Percentiles rank a stretch among this genome's conserved stretches.
Conservation (phyloP, 2,113 vertebrate genomes). For the Ophthalmolycus amberensis region DNA sequence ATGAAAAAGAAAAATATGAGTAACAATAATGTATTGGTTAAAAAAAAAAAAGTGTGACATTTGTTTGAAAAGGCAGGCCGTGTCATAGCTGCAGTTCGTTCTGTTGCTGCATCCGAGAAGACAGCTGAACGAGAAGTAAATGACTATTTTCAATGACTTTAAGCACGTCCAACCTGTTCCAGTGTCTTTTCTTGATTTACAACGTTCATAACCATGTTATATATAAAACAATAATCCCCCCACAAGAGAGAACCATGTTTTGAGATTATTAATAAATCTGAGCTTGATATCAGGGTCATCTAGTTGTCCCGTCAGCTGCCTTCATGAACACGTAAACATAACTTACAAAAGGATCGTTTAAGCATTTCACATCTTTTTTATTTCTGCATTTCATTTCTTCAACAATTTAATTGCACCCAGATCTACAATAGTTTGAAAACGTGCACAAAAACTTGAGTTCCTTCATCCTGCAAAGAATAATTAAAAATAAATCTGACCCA, state of each 20-base stretch:
- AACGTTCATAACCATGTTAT: not conserved
- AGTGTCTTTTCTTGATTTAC: constrained; percentile 43
- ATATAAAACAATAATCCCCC: too few relatives aligned
- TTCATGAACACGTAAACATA: not conserved
- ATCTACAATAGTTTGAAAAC: constrained; percentile 88
- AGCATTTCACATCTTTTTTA: constrained; percentile 87
- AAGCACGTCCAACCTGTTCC: constrained; percentile 53
- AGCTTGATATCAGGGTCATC: not conserved
- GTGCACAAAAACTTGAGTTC: constrained; percentile 87
- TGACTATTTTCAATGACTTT: constrained; percentile 58
- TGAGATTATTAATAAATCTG: constrained; percentile 1
- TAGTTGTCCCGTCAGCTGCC: not conserved
- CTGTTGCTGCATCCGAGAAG: constrained; percentile 34
- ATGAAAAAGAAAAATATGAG: constrained; percentile 78
- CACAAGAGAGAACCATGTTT: not conserved
- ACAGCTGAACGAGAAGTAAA: constrained; percentile 61
- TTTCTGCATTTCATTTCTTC: constrained; percentile 85
- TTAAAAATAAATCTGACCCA: constrained; percentile 86
- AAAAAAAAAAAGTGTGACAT: constrained; percentile 57
- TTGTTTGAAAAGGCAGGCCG: constrained; percentile 44
- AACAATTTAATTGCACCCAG: constrained; percentile 87
- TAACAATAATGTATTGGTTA: constrained; percentile 82
- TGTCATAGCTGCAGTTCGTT: constrained; percentile 43
- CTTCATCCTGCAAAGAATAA: constrained; percentile 86
- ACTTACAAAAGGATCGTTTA: constrained; percentile 40